Conservation (phyloP, 2,888 invertebrate genomes). For the Spisula subtruncata region DNA sequence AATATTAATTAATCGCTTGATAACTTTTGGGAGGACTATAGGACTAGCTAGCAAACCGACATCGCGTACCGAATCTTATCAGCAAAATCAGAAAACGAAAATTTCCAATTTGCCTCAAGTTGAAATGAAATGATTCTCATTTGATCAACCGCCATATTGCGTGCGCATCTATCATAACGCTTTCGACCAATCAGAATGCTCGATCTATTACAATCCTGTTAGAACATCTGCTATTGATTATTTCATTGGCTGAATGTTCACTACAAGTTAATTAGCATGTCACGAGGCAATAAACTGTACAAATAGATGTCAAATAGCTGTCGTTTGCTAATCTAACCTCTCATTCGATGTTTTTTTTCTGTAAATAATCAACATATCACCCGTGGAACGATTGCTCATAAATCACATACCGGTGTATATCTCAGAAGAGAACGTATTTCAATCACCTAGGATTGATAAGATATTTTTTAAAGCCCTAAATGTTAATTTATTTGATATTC, state of each 20-base stretch:
- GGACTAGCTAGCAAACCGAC: neutral
- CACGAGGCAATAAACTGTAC: constrained; percentile 18
- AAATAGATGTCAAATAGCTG: constrained; percentile 24
- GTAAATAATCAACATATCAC: too few species aligned
- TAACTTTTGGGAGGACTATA: constrained; percentile 16
- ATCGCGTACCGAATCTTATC: constrained; percentile 27
- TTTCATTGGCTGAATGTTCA: constrained; percentile 44
- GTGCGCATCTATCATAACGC: constrained; percentile 51
- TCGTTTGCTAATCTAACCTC: neutral
- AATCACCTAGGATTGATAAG: too few species aligned
- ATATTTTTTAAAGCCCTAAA: too few species aligned
- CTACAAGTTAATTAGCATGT: constrained; percentile 29
- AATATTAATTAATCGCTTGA: constrained; percentile 45
- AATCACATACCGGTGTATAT: too few species aligned
- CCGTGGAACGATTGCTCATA: too few species aligned
- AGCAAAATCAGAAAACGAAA: constrained; percentile 29
- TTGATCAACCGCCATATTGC: constrained; percentile 58
- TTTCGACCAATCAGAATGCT: constrained; percentile 49
- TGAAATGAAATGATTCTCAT: constrained; percentile 52
- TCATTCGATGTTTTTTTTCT: neutral
- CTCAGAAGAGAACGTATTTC: too few species aligned
- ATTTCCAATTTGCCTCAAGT: constrained; percentile 57
- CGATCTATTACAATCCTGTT: constrained; percentile 26
- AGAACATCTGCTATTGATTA: constrained; percentile 58
- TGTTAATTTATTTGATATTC: too few species aligned